A percentile compares a stretch with the other conserved stretches of the same genome.
These are phyloP conservation scores for Decapterus maruadsi DNA, from an alignment of 2,797 vertebrate species.

Conservation along the genomic window DNA sequence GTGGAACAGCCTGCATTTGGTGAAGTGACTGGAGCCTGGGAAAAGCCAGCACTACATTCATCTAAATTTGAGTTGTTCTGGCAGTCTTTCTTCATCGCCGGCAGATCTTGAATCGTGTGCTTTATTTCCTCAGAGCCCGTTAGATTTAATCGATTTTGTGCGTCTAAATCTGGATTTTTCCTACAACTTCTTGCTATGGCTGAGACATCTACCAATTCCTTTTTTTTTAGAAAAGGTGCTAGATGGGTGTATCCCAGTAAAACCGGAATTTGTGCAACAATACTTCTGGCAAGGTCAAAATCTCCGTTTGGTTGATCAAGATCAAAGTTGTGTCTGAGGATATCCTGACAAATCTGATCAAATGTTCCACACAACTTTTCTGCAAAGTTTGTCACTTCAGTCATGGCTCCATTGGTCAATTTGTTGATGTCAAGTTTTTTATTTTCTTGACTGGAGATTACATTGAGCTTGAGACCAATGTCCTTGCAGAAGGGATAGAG, in stretches of 20 bases:
- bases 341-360: conserved; percentile 47
- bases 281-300: conserved; percentile 8
- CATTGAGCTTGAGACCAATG: conserved; percentile 34
- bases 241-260: background rate
- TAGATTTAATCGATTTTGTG: background rate
- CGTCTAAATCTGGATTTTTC: too few species aligned
- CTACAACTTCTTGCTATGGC: too few species aligned
- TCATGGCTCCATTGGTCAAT: conserved; percentile 46
- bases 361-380: conserved; percentile 52
- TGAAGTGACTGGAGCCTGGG: too few species aligned
- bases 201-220: too few species aligned
- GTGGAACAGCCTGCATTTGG: background rate
- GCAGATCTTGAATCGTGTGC: too few species aligned
- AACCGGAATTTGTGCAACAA: conserved; percentile 17
- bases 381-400: conserved; percentile 46
- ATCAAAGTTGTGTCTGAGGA: conserved; percentile 48
- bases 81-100: background rate
- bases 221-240: too few species aligned
- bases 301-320: conserved; percentile 6
- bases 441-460: background rate
- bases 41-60: background rate
- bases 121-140: accelerated
- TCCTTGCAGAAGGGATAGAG: conserved; percentile 36
- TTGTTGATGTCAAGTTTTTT: conserved; percentile 28
- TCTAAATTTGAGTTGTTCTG: background rate